Base-by-base conservation (phyloP, 1,140 invertebrate genomes). In the Dufourea novaeangliae region DNA sequence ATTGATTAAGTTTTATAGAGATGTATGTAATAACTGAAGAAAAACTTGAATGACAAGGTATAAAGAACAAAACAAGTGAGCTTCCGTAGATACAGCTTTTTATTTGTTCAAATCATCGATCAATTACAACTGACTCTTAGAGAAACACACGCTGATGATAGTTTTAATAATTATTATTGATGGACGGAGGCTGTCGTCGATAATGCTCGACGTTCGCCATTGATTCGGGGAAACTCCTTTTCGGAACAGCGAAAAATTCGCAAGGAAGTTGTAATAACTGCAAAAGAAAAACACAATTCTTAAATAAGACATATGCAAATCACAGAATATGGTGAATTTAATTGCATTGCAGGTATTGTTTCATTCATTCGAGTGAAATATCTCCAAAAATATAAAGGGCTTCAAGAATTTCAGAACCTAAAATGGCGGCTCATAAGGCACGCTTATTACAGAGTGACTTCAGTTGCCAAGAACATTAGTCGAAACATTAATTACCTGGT, bases 161-260 rank as follows among this genome's bases (percentile, higher is more conserved):
- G 6, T 7, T n/a, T 69, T 69, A 76, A 37, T 76, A 76, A 59
- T 77, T 71, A n/a, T 70, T 76, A 20, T 29, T 62, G 10, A 25
- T 2, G 0, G 57, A 6, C 34, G 34, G 14, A n/a, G 57, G 22
- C 3, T 52, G 56, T 34, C 27, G 59, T n/a, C 61, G 67, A 14
- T 52, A 62, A 14, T 52, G 57, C 3, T 62, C 57, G 20, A 25
- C n/a, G 27, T 29, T 54, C 20, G 14, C 12, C 37, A 63, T 34
- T 8, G 27, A 25, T 54, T 77, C 67, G 0, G 27, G 10, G 1
- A 27, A 11, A 32, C 12, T 37, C 44, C 27, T 71, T 25, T 63
- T 70, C 7, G 41, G 8, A 41, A 34, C 44, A 5, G 0, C 5
- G 7, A 71, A 27, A 11, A 77, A 2, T 12, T 71, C 57, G 2